Evolutionary conservation across 2,797 vertebrate species (phyloP).

Genomic region (Syngnathus acus): DNA sequence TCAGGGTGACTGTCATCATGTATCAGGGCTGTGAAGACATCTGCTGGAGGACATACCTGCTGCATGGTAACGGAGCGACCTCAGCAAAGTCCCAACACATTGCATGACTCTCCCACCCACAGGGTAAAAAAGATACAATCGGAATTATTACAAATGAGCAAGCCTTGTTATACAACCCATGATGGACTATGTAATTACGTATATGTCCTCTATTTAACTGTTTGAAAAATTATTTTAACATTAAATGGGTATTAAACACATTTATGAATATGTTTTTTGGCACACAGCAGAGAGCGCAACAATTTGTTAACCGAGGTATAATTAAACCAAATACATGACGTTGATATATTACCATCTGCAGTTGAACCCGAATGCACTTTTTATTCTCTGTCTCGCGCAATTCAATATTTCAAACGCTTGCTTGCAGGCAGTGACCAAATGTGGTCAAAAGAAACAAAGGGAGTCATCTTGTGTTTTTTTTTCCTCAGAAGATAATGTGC

Average conservation of each 20-base stretch:
- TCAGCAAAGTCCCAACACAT: slow-evolving; percentile 3
- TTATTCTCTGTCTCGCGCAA: background rate
- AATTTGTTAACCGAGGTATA: background rate
- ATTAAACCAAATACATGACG: background rate
- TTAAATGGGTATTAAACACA: slow-evolving; percentile 3
- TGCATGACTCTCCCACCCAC: background rate
- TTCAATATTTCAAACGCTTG: background rate
- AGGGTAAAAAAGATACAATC: slow-evolving; percentile 9
- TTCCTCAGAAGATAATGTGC: background rate
- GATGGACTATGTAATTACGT: slow-evolving; percentile 15
- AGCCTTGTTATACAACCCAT: slow-evolving; percentile 9
- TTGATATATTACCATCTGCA: background rate
- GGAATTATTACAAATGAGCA: slow-evolving; percentile 23
- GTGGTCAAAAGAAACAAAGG: background rate
- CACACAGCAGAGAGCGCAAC: background rate
- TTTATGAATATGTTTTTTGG: slow-evolving; percentile 10
- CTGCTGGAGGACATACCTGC: slow-evolving; percentile 26
- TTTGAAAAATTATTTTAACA: slow-evolving; percentile 1
- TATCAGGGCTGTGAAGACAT: slow-evolving; percentile 27
- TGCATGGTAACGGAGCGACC: slow-evolving; percentile 9
- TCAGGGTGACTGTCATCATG: slow-evolving; percentile 36
- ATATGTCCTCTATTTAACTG: slow-evolving; percentile 9
- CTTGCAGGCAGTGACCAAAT: background rate
- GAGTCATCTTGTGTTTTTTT: background rate
- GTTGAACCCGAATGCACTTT: background rate